Evolutionary conservation across 2,113 vertebrate species (phyloP), one percentile per base, ranked within the genome.

Genomic region (Nannobrachium achirus): DNA sequence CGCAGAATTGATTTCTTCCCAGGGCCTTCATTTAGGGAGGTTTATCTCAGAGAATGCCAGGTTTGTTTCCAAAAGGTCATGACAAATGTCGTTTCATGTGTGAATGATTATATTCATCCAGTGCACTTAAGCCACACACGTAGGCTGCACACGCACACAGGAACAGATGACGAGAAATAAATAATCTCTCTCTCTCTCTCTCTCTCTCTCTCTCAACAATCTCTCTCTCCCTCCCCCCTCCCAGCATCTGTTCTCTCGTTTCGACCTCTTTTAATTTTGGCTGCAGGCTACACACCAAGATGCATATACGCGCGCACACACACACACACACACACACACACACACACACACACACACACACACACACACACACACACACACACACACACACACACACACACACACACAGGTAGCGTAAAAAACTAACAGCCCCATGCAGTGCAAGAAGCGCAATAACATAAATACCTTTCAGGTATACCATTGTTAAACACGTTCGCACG

Each of bases 51-150:
- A 38, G 75, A 73, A 69, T 33, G 59, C 69, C n/a, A 14, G 74
- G 75, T 90, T 84, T 85, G 78, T 83, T 84, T 86, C 75, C 78
- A 88, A 92, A n/a, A 91, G 89, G 89, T 91, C 90, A 89, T 80
- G 81, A 88, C 84, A 84, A 86, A 90, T 87, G 86, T 89, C 81
- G 81, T 82, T 69, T 88, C 81, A 77, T 60, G 80, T 83, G 73
- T 86, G 82, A 91, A 86, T 86, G 87, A 91, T 90, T 91, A 84
- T 75, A 89, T 84, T 75, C 83, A 65, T 86, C 82, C 72, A 69
- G 69, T 51, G 66, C 70, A 64, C 39, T 57, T 56, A 52, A 49
- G 61, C 60, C 67, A 75, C 68, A 68, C 79, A 71, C 62, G 39
- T 59, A 50, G 46, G 64, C n/a, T 42, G 45, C 41, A 57, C 58